Evolutionary conservation across 1,140 invertebrate genomes (phyloP), one percentile per base, ranked within the genome.

Genomic region (Drosophila setifemur): DNA sequence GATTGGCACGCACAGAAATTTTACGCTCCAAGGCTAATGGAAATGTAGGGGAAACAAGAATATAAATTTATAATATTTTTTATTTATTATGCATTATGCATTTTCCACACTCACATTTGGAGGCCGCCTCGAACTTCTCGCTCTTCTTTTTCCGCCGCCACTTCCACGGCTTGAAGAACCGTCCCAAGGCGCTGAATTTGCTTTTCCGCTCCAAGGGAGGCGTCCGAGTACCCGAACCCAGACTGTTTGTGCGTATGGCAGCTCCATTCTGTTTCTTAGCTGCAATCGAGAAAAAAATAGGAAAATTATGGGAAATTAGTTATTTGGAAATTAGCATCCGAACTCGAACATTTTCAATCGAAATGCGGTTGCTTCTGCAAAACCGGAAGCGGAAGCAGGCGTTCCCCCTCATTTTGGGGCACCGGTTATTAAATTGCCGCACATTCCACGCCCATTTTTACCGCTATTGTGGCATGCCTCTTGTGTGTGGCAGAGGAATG

Each of bases 121-220:
- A 98, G 76, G 97, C 95, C 78, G 97, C 96, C 91, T 98, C 97
- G 88, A 99, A 97, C 91, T 98, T 98, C 90, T 99, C 97, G 53
- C 97, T 98, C 93, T 98, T 99, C 94, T 98, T 98, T 96, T 98
- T 98, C 91, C 97, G 94, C 92, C 98, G 97, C 98, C 98, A 99
- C 91, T 98, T 99, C 98, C 98, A 99, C 3, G 98, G 98, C 92
- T 98, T 98, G 91, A 99, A 98, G 79, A 99, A 94, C 92, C 97
- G 95, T 73, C 97, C 97, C 87, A 99, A 93, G 39, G 96, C 96
- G 25, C 97, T 96, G 90, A 99, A 95, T 91, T 97, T 97, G 86
- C 97, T 97, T 91, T 97, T 98, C 70, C 96, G 93, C 91, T 96
- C 96, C 57, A 94, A 93, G 70, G 94, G 94, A 76, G 95, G 96